These are phyloP conservation scores for Tetramorium bicarinatum DNA, from an alignment of 2,888 invertebrate species.

Conservation along the genomic window DNA sequence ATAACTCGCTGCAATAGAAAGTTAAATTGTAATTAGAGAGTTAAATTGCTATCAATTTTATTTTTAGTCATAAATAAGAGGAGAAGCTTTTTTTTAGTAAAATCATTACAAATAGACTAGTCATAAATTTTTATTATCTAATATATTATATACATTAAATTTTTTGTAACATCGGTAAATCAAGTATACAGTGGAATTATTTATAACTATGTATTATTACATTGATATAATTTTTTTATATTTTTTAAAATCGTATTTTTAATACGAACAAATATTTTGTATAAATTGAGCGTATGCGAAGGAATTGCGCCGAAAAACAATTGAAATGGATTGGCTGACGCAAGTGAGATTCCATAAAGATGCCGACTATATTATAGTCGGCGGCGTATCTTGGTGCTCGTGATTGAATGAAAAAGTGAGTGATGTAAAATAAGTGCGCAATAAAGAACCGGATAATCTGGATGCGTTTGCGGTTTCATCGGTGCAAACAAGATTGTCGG, in stretches of 20 bases:
- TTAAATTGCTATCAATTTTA: conserved; percentile 34
- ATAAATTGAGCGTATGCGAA: background rate
- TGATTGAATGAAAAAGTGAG: conserved; percentile 23
- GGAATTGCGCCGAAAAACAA: background rate
- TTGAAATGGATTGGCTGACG: background rate
- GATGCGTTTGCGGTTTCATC: conserved; percentile 59
- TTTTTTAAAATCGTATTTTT: too few relatives aligned
- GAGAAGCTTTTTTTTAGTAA: background rate
- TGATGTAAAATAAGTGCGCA: conserved; percentile 60
- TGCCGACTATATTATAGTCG: background rate
- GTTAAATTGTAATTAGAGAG: conserved; percentile 15
- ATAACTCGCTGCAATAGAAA: background rate
- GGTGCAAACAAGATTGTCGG: conserved; percentile 58
- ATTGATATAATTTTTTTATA: background rate
- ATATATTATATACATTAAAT: background rate
- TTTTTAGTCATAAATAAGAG: background rate
- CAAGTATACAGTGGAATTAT: background rate
- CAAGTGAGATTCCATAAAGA: background rate
- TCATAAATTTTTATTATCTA: background rate
- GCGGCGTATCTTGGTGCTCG: background rate
- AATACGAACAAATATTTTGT: background rate
- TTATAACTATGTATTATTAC: background rate
- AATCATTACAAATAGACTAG: background rate
- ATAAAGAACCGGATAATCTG: conserved; percentile 72
- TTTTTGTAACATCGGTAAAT: background rate